Evolutionary conservation across 2,113 vertebrate genomes (phyloP), one percentile per base, ranked within the genome.

Genomic region (Lates calcarifer): DNA sequence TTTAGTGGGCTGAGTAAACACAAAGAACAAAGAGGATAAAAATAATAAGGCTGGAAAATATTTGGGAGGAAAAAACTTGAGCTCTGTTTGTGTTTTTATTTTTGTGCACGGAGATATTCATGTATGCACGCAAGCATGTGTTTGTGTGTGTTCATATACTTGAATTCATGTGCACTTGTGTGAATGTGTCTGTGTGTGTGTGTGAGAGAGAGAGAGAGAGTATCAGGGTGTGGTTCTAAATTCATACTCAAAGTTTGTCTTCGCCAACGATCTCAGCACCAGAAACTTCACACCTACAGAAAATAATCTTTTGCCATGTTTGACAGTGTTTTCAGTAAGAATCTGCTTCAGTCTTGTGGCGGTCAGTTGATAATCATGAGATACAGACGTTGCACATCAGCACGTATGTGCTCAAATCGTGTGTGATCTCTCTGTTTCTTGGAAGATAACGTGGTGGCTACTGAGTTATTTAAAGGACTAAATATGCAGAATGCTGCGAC

Each of bases 1-100:
- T 81, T 85, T 81, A 63, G 62, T 28, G 20, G 79, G 70, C 85
- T 83, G 82, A 87, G 77, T 77, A 87, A 91, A 91, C 85, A 91
- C 57, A 43, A 43, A 84, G 77, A 89, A 89, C 79, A 89, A 87
- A 86, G 79, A 74, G 20, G 74, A 77, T 47, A 39, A 81, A 87
- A 83, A 90, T 81, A 89, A 88, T 66, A 75, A 84, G 67, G 69
- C 78, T 56, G 65, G 66, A 66, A 88, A 89, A 85, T 87, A 79
- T 90, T 82, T 88, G 56, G 74, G 62, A 61, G 75, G 65, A 80
- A 85, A 81, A 68, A 77, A 62, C 65, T 31, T 47, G 45, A 24
- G 22, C 31, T 64, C 28, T 43, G 4, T 80, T 68, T 83, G 45
- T 29, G 35, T 74, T 80, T 77, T 69, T 81, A 55, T 86, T 83